phyloP scores from a whole-genome alignment of 2,113 vertebrate genomes.

The Machaerirhynchus nigripectus region DNA sequence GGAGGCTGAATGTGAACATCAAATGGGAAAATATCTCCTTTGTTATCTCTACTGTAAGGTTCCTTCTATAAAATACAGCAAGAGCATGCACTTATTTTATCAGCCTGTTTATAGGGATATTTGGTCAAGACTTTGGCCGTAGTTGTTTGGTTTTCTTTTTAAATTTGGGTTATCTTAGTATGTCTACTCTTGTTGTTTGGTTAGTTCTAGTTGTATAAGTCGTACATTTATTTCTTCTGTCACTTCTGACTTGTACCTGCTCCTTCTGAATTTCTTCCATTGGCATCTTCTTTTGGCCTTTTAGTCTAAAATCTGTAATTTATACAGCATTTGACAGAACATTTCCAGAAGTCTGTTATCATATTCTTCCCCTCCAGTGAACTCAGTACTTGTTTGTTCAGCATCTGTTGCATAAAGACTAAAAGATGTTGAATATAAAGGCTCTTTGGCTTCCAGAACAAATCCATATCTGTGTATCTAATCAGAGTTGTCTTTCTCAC shows the following conservation, averaged over 20 bases:
- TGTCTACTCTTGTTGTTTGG: background rate
- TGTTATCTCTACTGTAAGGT: background rate
- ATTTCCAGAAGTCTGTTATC: background rate
- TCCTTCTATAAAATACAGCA: background rate
- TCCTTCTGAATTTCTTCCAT: background rate
- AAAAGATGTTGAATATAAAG: background rate
- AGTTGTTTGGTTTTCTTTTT: background rate
- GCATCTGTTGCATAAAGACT: background rate
- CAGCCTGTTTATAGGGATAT: background rate
- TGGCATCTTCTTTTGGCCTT: background rate
- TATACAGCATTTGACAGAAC: background rate
- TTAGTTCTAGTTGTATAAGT: background rate
- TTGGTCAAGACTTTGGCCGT: background rate
- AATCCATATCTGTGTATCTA: background rate
- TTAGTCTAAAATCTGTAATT: background rate
- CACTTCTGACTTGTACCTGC: background rate
- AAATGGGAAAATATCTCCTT: background rate
- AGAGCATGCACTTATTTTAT: background rate
- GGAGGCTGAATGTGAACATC: background rate
- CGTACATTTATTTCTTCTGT: background rate
- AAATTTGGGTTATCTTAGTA: background rate
- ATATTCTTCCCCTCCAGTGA: background rate
- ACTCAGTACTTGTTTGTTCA: slow-evolving; percentile 1
- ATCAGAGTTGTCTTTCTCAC: background rate
- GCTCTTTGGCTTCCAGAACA: background rate